Percentiles rank a stretch among this genome's conserved stretches.
Evolutionary conservation across 2,797 vertebrate genomes (phyloP).

Genomic region (Pipistrellus kuhlii): DNA sequence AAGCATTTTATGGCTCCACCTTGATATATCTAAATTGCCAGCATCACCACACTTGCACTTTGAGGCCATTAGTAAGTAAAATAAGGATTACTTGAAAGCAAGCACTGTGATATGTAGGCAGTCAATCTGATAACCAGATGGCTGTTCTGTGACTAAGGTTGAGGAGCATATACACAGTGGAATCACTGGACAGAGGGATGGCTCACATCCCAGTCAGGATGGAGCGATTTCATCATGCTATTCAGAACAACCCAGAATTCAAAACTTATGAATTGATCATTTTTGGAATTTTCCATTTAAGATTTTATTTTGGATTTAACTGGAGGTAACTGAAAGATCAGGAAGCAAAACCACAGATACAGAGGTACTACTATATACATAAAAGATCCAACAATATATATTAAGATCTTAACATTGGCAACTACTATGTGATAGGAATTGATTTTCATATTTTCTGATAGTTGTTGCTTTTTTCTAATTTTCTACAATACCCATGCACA

Average conservation of each 20-base stretch:
- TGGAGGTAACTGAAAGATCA: not conserved
- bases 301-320: not conserved
- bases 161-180: not conserved
- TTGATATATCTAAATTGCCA: not conserved
- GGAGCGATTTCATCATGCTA: not conserved
- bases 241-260: not conserved
- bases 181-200: not conserved
- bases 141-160: not conserved
- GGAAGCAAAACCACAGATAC: not conserved
- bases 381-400: not conserved
- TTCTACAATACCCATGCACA: not conserved
- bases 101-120: not conserved
- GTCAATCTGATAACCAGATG: not conserved
- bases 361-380: not conserved
- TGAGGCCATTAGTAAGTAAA: not conserved
- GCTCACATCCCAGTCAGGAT: not conserved
- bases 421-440: not conserved
- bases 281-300: not conserved
- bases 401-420: not conserved
- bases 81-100: not conserved
- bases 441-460: not conserved
- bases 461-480: slow-evolving; percentile 53
- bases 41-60: not conserved
- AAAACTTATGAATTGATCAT: not conserved
- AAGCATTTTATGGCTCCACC: not conserved